phyloP scores from a whole-genome alignment of 2,113 vertebrate species.

The Misgurnus mizolepis region DNA sequence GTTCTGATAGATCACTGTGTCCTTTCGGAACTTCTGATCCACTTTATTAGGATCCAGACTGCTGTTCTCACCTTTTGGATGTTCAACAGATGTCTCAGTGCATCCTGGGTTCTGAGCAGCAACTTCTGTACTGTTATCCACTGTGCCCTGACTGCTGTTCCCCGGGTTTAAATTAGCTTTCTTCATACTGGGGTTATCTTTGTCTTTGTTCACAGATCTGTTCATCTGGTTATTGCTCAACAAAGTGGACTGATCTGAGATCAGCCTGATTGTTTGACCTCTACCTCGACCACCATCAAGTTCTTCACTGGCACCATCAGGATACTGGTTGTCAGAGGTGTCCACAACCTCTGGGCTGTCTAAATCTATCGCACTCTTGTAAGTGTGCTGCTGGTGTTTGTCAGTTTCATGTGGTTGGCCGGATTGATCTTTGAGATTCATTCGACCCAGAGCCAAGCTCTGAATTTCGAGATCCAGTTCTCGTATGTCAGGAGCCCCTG shows the following conservation, averaged over 20 bases:
- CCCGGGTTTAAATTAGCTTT: neutral
- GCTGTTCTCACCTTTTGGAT: constrained; percentile 23
- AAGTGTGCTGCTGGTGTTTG: neutral
- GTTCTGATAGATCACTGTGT: constrained; percentile 4
- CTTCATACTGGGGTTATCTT: neutral
- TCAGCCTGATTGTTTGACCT: neutral
- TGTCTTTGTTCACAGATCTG: too few species aligned
- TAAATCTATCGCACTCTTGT: neutral
- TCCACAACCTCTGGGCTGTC: constrained; percentile 7
- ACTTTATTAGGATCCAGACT: constrained; percentile 21
- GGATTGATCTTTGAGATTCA: neutral
- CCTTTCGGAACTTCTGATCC: constrained; percentile 29
- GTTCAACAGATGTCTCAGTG: constrained; percentile 16
- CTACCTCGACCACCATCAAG: neutral
- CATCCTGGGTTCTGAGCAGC: constrained; percentile 10
- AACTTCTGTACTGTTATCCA: constrained; percentile 9
- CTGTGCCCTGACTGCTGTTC: neutral
- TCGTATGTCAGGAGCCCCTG: neutral
- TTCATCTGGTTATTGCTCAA: neutral
- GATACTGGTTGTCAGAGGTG: neutral
- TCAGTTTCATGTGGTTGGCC: neutral
- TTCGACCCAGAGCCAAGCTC: neutral
- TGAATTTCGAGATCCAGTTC: neutral
- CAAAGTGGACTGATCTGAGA: neutral
- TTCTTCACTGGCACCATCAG: neutral